Evolutionary conservation across 1,140 invertebrate genomes (phyloP), one percentile per base, ranked within the genome.

Genomic region (Drosophila leontia): DNA sequence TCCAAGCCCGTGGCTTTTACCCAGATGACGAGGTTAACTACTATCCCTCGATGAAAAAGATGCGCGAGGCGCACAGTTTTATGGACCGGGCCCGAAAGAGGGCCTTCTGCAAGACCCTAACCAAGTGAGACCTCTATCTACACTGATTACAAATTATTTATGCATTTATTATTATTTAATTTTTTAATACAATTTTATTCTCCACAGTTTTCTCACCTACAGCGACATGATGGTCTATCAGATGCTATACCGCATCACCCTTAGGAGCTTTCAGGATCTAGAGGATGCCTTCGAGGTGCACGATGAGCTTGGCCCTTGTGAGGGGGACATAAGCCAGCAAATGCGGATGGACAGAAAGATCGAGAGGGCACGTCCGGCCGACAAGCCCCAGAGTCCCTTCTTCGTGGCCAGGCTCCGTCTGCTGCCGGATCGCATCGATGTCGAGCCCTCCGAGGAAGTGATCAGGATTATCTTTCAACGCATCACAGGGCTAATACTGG

Each of bases 11-110:
- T 60, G 97, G 97, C 1, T 98, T 95, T 81, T 95, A 95, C 13
- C 95, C 94, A 3, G 96, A 97, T 76, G 96, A 96, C 82, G 93
- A 95, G 15, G 94, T 94, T 41, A 93, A 94, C 58, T 93, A 94
- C 88, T 94, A 74, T 93, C 93, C 87, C 56, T 94, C 61, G 80
- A 91, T 80, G 67, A 94, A 82, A 92, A 94, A 94, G 62, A 93
- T 94, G 37, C 93, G 93, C 3, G 94, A 94, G 26, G 96, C 95
- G 82, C 96, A 97, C 94, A 96, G 96, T 26, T 98, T 97, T 81
- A 97, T 96, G 35, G 96, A 97, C 79, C 96, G 97, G 79, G 96
- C 96, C 1, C 95, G 95, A 65, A 98, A 98, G 85, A 94, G 96
- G 67, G 94, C 95, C 58, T 96, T 96, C 80, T 97, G 96, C 91